Evolutionary conservation across 2,113 vertebrate species (phyloP), one percentile per base, ranked within the genome.

Genomic region (Clarias batrachus): DNA sequence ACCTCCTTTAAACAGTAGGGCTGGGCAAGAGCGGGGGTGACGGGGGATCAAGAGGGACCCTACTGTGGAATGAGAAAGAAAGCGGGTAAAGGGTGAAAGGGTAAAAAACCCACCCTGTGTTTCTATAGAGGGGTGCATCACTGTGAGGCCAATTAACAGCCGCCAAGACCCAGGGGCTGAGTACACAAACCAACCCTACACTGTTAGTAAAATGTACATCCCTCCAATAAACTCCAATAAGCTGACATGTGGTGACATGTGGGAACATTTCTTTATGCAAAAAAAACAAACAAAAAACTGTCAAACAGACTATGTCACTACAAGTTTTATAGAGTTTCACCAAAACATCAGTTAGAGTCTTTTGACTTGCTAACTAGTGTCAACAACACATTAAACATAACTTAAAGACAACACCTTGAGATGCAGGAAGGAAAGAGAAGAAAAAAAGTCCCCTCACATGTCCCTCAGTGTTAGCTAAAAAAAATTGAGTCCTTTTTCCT

Each of bases 111-210:
- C 91, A 76, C 78, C 83, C 88, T 89, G 80, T 70, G 89, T 63
- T 82, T 89, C 66, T 86, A 81, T 85, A 8, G 81, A 91, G 83
- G 88, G 87, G 81, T 87, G 65, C 84, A 84, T 89, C 85, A 77
- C 88, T 62, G 83, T 87, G 90, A 88, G 84, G 87, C 91, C 90
- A 90, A 91, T 92, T 92, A 91, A 89, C 84, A 82, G 77, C 13
- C 52, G 12, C 76, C 76, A 71, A 85, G 82, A 83, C 86, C 83
- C 83, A 80, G 87, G 88, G 84, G 88, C 84, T 89, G 79, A 85
- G 89, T 86, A 90, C 86, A 90, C 89, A 87, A 87, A 68, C 65
- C 60, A 78, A 78, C 65, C 78, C 41, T 41, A 37, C 85, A n/a
- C 79, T 23, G 33, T 62, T 66, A 48, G 37, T 30, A 23, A 30